These are phyloP conservation scores for Lycocorax pyrrhopterus DNA, from an alignment of 2,113 vertebrate genomes.

Conservation along the genomic window DNA sequence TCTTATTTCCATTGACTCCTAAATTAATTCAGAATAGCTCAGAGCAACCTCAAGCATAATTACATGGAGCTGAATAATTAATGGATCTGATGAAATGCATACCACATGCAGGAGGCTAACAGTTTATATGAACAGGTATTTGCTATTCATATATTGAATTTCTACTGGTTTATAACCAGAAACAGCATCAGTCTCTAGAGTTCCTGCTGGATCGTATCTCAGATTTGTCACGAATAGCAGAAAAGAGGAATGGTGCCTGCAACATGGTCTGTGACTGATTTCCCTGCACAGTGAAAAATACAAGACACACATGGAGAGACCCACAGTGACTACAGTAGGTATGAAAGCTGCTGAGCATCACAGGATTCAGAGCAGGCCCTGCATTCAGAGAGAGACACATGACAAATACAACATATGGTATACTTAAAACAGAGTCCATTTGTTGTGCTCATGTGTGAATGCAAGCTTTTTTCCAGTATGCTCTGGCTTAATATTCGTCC, in stretches of 20 bases:
- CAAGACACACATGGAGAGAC: accelerated
- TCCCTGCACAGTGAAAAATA: neutral
- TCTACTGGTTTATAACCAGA: neutral
- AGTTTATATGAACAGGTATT: neutral
- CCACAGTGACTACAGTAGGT: neutral
- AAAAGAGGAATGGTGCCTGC: neutral
- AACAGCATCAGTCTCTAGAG: neutral
- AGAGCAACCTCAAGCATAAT: constrained; percentile 3
- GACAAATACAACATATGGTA: neutral
- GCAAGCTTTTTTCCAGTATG: neutral
- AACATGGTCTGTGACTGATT: neutral
- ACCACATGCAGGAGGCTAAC: neutral
- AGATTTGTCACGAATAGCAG: neutral
- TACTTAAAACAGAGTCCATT: neutral
- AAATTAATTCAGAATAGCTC: constrained; percentile 4
- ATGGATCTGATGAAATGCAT: neutral
- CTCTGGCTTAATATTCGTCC: neutral
- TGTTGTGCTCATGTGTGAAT: neutral
- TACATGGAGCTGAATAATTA: neutral
- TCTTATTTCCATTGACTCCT: neutral
- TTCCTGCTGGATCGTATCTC: neutral
- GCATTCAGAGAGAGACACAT: neutral
- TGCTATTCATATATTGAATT: neutral
- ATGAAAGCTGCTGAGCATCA: neutral
- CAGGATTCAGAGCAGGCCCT: neutral